Evolutionary conservation across 1,140 invertebrate species (phyloP), one percentile per base, ranked within the genome.

Genomic region (Ctenoplectra terminalis): DNA sequence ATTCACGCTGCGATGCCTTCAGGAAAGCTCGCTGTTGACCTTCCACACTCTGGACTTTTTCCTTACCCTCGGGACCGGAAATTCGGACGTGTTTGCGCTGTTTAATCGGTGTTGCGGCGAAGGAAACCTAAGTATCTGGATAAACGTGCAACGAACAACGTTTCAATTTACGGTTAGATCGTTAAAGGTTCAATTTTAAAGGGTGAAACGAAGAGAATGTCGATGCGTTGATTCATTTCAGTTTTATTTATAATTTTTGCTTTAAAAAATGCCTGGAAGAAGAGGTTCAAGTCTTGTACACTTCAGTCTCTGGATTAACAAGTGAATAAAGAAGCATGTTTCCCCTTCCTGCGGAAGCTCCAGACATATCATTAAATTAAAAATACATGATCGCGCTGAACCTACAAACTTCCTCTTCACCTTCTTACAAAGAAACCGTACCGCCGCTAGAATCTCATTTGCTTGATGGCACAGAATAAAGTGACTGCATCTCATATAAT

Each of bases 381-480:
- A 40, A 66, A 46, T 40, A 15, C n/a, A 15, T 23, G 46, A 23
- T 7, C 26, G n/a, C 17, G 29, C 46, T 11, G 48, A 50, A 52
- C 20, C 29, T 7, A 15, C n/a, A 17, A 67, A 67, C 66, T 67
- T 67, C n/a, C 29, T 5, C 50, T 46, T 8, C n/a, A n/a, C 34
- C 31, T n/a, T 0, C 17, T 40, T 15, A 17, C 20, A n/a, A 7
- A 37, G 8, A 70, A 52, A 23, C 69, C 54, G 34, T 5, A 31
- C 46, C 40, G 71, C 13, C 29, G 15, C 17, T 26, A 34, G 23
- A 34, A 29, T 60, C 58, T 70, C 67, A 70, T 70, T 70, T 70
- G 67, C 67, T 34, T 37, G 67, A 70, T 70, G 67, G 63, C n/a
- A 26, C 40, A 54, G 67, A 54, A 34, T 29, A 31, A 31, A 50